Evolutionary conservation across 2,113 vertebrate genomes (phyloP).

Genomic region (Hyla sarda): DNA sequence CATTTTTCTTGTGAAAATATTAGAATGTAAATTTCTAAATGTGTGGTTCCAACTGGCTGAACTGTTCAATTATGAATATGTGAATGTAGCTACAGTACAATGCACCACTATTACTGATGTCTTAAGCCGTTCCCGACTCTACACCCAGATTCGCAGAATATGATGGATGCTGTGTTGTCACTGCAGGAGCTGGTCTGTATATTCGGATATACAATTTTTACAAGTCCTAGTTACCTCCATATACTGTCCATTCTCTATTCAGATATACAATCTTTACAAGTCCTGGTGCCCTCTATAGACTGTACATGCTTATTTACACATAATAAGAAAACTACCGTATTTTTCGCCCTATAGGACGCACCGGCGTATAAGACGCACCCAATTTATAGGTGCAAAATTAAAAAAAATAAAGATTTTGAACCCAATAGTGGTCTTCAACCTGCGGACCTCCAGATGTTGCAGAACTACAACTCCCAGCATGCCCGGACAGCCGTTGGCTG

Average conservation of each 20-base stretch:
- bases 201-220: not conserved
- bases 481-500: too few species aligned
- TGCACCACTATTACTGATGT: conserved; percentile 34
- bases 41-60: conserved; percentile 45
- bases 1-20: conserved; percentile 44
- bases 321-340: too few species aligned
- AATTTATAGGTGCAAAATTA: too few species aligned
- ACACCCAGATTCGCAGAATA: not conserved
- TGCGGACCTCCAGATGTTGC: too few species aligned
- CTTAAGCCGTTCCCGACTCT: conserved; percentile 25
- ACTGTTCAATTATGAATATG: conserved; percentile 40
- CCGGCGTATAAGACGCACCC: too few species aligned
- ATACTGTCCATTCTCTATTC: not conserved
- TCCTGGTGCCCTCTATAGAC: not conserved
- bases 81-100: conserved; percentile 39
- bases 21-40: conserved; percentile 43
- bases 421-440: too few species aligned
- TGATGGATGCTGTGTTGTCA: not conserved
- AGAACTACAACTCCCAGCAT: too few species aligned
- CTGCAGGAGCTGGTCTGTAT: not conserved
- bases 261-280: not conserved
- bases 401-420: too few species aligned
- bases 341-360: too few species aligned
- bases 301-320: not conserved
- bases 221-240: not conserved